Evolutionary conservation across 2,888 invertebrate species (phyloP), one percentile per base, ranked within the genome.

Genomic region (Conomelus anceps): DNA sequence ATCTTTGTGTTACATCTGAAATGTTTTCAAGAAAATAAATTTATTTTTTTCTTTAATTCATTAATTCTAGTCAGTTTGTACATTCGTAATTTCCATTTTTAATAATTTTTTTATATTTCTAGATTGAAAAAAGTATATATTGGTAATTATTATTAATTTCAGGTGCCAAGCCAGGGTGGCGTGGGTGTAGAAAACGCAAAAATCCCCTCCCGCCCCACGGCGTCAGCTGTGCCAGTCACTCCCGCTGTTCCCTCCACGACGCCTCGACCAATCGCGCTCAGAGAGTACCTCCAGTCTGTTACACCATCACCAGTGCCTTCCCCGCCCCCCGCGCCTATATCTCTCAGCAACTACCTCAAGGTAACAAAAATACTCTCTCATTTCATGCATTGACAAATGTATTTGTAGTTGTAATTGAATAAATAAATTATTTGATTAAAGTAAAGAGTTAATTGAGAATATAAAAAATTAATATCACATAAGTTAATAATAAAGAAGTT

Each of bases 291-390:
- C 24, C 90, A 91, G 20, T 93, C 91, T 93, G 93, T 94, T 20
- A 92, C 93, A 85, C 94, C 94, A 3, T 93, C 94, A 84, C 63
- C 63, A 0, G 93, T 91, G 29, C 88, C 89, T 41, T 87, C 91
- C 0, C 90, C 91, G 20, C 89, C 91, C 3, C 88, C 90, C 0
- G 85, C 91, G 13, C 91, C 91, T 24, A 91, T 91, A 17, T 91
- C 91, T 11, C 90, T 91, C 63, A 90, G 90, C 86, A 91, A 91
- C 85, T 91, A 91, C 87, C 89, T 91, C 34, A 91, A 91, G 24
- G 63, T 63, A 13, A 63, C 17, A 17, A 13, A 34, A 9, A 9
- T 34, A 34, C 17, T 34, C 13, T 17, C 34, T 34, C 17, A 17
- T 34, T 34, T 17, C 17, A 34, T 34, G 34, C 17, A 34, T 34